A percentile compares a stretch with the other conserved stretches of the same genome.
Conservation (phyloP, 2,797 vertebrate genomes). For the Cephalopachus bancanus region DNA sequence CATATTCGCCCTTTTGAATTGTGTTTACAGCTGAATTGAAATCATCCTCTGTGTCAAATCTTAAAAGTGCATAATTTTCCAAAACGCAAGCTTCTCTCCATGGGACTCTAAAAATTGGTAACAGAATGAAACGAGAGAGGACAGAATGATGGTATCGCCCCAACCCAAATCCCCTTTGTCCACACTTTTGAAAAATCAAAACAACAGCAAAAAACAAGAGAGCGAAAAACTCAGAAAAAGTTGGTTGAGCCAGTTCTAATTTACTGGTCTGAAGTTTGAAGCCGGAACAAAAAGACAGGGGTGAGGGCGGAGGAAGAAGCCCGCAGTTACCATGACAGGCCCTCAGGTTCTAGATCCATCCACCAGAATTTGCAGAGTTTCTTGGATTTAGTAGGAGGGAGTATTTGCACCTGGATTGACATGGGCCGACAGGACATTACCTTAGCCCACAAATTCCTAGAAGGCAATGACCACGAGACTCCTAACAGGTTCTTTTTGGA, state of each 20-base stretch:
- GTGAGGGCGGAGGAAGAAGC: neutral
- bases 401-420: neutral
- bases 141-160: neutral
- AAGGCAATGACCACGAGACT: neutral
- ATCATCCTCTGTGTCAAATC: neutral
- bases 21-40: slow-evolving; percentile 30
- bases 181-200: neutral
- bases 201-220: neutral
- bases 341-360: neutral
- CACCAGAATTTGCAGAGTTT: too few species aligned
- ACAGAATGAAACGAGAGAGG: slow-evolving; percentile 35
- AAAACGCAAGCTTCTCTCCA: slow-evolving; percentile 35
- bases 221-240: neutral
- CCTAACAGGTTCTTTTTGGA: neutral
- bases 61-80: neutral
- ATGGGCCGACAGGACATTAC: neutral
- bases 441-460: neutral
- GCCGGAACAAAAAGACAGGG: neutral
- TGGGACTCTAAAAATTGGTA: slow-evolving; percentile 21
- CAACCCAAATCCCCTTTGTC: neutral
- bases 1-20: neutral
- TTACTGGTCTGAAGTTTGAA: neutral
- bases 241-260: neutral
- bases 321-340: neutral
- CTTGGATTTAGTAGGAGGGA: neutral